Base-by-base conservation (phyloP, 2,113 vertebrate species). In the Sorex araneus region DNA sequence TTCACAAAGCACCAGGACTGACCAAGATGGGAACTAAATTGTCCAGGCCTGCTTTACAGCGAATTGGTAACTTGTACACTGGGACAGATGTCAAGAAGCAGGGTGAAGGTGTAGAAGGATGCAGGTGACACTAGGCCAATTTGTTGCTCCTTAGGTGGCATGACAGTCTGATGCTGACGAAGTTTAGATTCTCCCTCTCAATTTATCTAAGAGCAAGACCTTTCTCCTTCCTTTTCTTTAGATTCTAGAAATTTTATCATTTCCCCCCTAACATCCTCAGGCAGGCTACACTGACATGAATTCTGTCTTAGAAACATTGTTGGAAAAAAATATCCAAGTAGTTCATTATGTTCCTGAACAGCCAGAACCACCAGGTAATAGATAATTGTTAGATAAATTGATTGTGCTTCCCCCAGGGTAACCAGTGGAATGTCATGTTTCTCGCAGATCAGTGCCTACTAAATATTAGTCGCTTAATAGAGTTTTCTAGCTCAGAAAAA, bases 331-430 rank as follows among this genome's bases (percentile, higher is more conserved):
- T 66, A 92, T 50, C 28, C 73, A 30, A 30, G 50, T 10, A 90
- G 76, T 87, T 87, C 54, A 66, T 75, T 73, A 93, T 94, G 50
- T 84, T 4, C 40, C 64, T 57, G 9, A 86, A 91, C 43, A 94
- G 19, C 69, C 90, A 4, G 0, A 92, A 64, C 7, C 75, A 83
- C 73, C 70, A 54, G 25, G 66, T 95, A 93, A 94, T 30, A 88
- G 70, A n/a, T 96, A 95, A 96, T 93, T 94, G 76, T 85, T 95
- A 95, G 84, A 94, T 96, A 94, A 97, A 94, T 88, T 82, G 1
- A 43, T 8, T 57, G 0, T 89, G 36, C 89, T 80, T 95, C 9
- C 4, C 45, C 4, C 43, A 71, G 0, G 30, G 2, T 84, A 69
- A 74, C n/a, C 77, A 32, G 0, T 43, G 0, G 40, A 92, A 89